Percentiles rank a stretch among this genome's conserved stretches.
Evolutionary conservation across 1,140 invertebrate genomes (phyloP).

Genomic region (Trialeurodes vaporariorum): DNA sequence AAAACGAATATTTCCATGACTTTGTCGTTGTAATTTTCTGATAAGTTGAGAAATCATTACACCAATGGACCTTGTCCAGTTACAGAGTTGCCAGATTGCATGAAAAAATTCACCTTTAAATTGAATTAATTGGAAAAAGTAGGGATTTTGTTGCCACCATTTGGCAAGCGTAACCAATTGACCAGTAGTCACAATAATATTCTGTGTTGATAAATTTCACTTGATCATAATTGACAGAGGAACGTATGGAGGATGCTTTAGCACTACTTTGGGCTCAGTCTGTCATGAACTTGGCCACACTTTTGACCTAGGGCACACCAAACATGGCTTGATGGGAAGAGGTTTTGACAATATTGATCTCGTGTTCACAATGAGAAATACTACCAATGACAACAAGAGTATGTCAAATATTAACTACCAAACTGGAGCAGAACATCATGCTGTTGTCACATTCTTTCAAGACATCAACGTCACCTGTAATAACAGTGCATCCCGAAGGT

Average conservation of each 20-base stretch:
- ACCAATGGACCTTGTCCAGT: too few species aligned
- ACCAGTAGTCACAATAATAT: not conserved
- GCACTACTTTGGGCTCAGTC: constrained; percentile 83
- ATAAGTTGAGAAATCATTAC: too few species aligned
- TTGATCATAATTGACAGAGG: constrained; percentile 40
- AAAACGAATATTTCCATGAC: too few species aligned
- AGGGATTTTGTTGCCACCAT: too few species aligned
- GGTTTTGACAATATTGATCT: constrained; percentile 81
- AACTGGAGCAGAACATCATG: not conserved
- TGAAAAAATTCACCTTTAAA: too few species aligned
- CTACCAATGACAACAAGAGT: not conserved
- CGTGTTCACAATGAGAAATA: constrained; percentile 42
- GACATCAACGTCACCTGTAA: not conserved
- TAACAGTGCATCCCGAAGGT: not conserved
- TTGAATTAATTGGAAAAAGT: not conserved
- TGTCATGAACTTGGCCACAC: constrained; percentile 91
- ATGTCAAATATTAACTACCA: not conserved
- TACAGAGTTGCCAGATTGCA: too few species aligned
- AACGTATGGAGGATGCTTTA: constrained; percentile 76
- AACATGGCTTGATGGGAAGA: constrained; percentile 84
- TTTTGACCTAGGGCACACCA: constrained; percentile 85
- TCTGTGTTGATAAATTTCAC: not conserved
- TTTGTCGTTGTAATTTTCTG: too few species aligned
- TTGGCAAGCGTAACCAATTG: too few species aligned
- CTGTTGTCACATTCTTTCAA: not conserved